These are phyloP conservation scores for Caenorhabditis sp. DNA, from an alignment of 2,888 invertebrate genomes.

Conservation along the genomic window DNA sequence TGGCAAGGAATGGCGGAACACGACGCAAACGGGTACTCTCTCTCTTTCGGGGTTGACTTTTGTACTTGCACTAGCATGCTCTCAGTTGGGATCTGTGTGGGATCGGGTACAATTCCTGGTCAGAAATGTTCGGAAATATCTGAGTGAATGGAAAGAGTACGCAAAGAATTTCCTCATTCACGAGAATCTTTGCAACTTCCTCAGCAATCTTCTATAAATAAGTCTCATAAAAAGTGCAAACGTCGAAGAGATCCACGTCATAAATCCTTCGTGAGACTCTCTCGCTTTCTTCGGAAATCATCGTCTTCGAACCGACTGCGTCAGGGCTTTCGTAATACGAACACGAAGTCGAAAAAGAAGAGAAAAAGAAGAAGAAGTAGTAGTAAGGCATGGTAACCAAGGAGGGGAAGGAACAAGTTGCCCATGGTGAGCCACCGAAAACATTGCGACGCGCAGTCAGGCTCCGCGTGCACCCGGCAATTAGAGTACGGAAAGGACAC, in stretches of 20 bases:
- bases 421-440: conserved; percentile 16
- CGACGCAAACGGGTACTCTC: too few species aligned
- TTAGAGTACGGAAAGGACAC: background rate
- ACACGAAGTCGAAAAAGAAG: background rate
- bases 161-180: too few species aligned
- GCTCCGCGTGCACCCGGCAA: conserved; percentile 11
- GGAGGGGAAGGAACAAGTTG: conserved; percentile 12
- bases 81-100: too few species aligned
- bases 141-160: too few species aligned
- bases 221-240: background rate
- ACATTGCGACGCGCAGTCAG: conserved; percentile 5
- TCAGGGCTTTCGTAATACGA: background rate
- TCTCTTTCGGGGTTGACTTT: too few species aligned
- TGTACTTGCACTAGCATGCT: too few species aligned
- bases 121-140: too few species aligned
- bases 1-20: too few species aligned
- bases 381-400: conserved; percentile 6
- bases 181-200: too few species aligned
- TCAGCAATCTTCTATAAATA: background rate
- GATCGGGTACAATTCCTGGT: too few species aligned
- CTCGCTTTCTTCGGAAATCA: background rate
- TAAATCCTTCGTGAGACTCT: background rate
- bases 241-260: background rate
- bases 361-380: background rate
- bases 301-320: too few species aligned